These are phyloP conservation scores for Cepaea hortensis DNA, from an alignment of 2,888 invertebrate species.

Conservation along the genomic window DNA sequence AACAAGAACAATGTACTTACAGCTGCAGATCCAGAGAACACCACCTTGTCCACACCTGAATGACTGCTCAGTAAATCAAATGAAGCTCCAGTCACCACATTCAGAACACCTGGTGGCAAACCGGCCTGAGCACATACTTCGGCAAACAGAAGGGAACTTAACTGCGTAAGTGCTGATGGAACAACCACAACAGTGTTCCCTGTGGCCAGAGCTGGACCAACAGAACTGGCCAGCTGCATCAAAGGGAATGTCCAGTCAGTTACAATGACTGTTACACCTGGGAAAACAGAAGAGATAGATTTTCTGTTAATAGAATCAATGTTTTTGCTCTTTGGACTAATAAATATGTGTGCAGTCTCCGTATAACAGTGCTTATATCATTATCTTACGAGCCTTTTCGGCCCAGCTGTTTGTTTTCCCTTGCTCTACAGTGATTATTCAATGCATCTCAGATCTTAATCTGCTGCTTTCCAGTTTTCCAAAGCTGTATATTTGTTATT, in stretches of 20 bases:
- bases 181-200: slow-evolving; percentile 78
- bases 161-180: slow-evolving; percentile 76
- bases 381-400: too few species aligned
- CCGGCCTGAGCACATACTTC: slow-evolving; percentile 78
- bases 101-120: slow-evolving; percentile 77
- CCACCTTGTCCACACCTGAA: slow-evolving; percentile 75
- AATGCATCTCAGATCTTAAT: too few species aligned
- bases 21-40: slow-evolving; percentile 76
- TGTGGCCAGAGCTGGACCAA: slow-evolving; percentile 78
- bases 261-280: slow-evolving; percentile 77
- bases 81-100: slow-evolving; percentile 74
- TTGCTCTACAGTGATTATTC: too few species aligned
- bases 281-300: neutral
- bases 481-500: too few species aligned
- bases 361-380: too few species aligned
- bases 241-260: slow-evolving; percentile 77
- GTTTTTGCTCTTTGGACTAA: neutral
- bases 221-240: slow-evolving; percentile 77
- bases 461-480: too few species aligned
- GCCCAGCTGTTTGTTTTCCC: too few species aligned
- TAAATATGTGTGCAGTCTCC: too few species aligned
- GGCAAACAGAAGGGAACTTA: slow-evolving; percentile 77
- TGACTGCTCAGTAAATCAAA: slow-evolving; percentile 69
- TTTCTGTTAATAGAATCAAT: neutral
- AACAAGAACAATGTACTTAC: slow-evolving; percentile 55